Conservation (phyloP, 2,888 invertebrate species). For the Arrhopalites spinosus region DNA sequence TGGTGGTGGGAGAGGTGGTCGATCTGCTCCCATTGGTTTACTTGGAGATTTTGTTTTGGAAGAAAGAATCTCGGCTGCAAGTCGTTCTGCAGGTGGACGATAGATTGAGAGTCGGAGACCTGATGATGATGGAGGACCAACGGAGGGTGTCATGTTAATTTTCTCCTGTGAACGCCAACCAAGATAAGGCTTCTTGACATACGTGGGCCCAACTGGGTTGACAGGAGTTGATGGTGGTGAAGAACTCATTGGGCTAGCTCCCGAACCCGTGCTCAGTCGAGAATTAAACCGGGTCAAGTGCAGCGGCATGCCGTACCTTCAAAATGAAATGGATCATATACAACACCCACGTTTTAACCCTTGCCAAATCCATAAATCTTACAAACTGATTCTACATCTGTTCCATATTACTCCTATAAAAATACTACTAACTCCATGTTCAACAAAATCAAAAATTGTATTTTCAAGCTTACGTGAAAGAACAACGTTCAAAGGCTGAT, state of each 20-base stretch:
- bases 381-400: too few relatives aligned
- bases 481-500: constrained; percentile 55
- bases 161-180: constrained; percentile 87
- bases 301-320: constrained; percentile 56
- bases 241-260: constrained; percentile 32
- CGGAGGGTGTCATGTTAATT: constrained; percentile 59
- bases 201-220: constrained; percentile 40
- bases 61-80: constrained; percentile 52
- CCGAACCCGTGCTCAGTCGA: constrained; percentile 49
- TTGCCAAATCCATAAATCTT: constrained; percentile 27
- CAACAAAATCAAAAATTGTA: too few relatives aligned
- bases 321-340: constrained; percentile 14
- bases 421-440: too few relatives aligned
- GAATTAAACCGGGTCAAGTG: constrained; percentile 50
- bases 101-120: constrained; percentile 59
- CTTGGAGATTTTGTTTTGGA: constrained; percentile 41
- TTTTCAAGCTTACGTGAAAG: constrained; percentile 56
- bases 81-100: constrained; percentile 51
- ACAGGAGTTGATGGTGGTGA: constrained; percentile 53
- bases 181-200: constrained; percentile 77
- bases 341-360: constrained; percentile 10
- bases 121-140: background rate
- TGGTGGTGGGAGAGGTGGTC: constrained; percentile 50
- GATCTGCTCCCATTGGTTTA: constrained; percentile 41
- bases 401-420: too few relatives aligned